phyloP scores from a whole-genome alignment of 2,113 vertebrate genomes.

The Tichodroma muraria region DNA sequence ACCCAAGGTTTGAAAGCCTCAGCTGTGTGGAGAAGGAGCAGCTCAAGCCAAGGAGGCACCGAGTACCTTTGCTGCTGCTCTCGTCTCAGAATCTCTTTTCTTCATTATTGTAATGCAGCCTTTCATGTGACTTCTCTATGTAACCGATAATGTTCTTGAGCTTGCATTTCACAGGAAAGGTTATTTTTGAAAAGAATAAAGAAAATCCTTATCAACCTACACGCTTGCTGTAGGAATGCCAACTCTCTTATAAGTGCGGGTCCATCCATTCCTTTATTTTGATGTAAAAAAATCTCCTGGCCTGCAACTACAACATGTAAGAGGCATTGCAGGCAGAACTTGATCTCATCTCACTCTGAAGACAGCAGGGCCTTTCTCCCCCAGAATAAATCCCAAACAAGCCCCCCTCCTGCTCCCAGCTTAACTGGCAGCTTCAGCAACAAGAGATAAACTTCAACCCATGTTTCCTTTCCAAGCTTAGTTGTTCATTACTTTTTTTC shows the following conservation, averaged over 20 bases:
- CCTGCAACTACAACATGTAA: neutral
- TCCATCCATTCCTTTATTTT: constrained; percentile 49
- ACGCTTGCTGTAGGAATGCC: constrained; percentile 46
- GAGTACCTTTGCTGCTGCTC: constrained; percentile 1
- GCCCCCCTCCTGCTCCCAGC: neutral
- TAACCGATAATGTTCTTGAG: constrained; percentile 44
- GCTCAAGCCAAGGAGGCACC: neutral
- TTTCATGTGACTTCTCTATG: constrained; percentile 57
- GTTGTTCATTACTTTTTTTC: neutral
- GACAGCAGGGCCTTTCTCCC: constrained; percentile 43
- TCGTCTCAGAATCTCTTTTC: neutral
- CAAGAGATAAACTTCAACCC: constrained; percentile 38
- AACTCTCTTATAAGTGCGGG: constrained; percentile 27
- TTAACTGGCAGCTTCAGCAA: constrained; percentile 25
- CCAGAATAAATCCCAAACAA: constrained; percentile 35
- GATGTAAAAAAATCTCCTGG: constrained; percentile 40
- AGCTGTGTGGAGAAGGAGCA: neutral
- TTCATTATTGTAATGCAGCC: constrained; percentile 35
- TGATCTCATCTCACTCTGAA: constrained; percentile 51
- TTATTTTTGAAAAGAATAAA: constrained; percentile 63
- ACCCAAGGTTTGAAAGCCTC: neutral
- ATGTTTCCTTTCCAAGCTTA: neutral
- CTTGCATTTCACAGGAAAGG: constrained; percentile 57
- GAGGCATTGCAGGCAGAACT: constrained; percentile 20
- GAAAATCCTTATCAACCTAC: constrained; percentile 57